Conservation (phyloP, 2,113 vertebrate genomes). For the Mystacornis crossleyi region DNA sequence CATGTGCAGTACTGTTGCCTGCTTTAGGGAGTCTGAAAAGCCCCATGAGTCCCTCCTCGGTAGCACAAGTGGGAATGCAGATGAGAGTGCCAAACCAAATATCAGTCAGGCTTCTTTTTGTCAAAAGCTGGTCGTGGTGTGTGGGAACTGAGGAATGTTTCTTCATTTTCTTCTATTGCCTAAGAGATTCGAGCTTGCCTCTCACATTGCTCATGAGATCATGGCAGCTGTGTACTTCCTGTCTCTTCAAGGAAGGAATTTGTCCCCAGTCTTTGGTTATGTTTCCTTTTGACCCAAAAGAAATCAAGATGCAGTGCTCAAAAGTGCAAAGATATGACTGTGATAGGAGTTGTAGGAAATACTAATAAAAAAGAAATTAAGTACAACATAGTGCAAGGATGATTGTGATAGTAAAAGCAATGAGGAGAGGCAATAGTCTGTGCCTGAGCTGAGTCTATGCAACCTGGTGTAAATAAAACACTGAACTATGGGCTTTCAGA, state of each 20-base stretch:
- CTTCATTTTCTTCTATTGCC: background rate
- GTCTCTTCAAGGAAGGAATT: background rate
- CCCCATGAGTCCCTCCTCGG: background rate
- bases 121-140: background rate
- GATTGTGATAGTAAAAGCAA: background rate
- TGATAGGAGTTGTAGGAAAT: background rate
- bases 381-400: background rate
- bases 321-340: background rate
- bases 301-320: background rate
- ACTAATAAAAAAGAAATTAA: background rate
- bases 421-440: background rate
- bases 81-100: background rate
- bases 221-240: background rate
- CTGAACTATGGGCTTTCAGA: background rate
- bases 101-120: background rate
- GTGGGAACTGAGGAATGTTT: background rate
- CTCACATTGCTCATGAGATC: background rate
- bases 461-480: background rate
- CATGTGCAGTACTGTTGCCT: background rate
- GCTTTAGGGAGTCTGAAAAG: background rate
- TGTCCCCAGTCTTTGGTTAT: background rate
- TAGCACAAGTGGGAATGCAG: background rate
- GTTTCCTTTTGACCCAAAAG: background rate
- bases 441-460: background rate
- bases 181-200: background rate